Base-by-base conservation (phyloP, 2,113 vertebrate genomes). In the Apteryx owenii region DNA sequence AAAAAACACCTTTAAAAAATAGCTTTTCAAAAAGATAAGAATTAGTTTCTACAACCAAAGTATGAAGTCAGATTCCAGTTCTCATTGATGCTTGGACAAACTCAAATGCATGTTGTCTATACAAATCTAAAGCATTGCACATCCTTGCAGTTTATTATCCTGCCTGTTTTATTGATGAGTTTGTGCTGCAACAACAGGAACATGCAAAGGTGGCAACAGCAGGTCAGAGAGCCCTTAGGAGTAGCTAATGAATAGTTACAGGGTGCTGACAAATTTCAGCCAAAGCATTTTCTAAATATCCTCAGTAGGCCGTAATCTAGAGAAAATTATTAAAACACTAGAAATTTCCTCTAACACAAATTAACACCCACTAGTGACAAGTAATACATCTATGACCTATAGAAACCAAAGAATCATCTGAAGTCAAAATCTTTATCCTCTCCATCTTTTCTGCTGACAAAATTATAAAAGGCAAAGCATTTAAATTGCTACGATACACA, bases 51-150 rank as follows among this genome's bases (percentile, higher is more conserved):
- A 11, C 2, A 36, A 29, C 7, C 7, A 31, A 46, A 22, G 10
- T 40, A 58, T 18, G 7, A 71, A 2, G 51, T 76, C 33, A 12
- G 9, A 3, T 70, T 6, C 17, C 50, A 25, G 15, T 78, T 77
- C 38, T 58, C 61, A 82, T 20, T 19, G 25, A 21, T 15, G 14
- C 8, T 42, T 48, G 16, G 66, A 83, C 29, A 69, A 48, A 50
- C 3, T 25, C 8, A 64, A 65, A 78, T 5, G 5, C 5, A 19
- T 5, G 0, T 7, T 75, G 7, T 7, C 5, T 36, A 7, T 10
- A 65, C 2, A 7, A 25, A 23, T 5, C 36, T 29, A 75, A 85
- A 71, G 46, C 22, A 76, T 0, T 68, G 5, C 10, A 53, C 28
- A 6, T 20, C n/a, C 66, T 50, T 33, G 23, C 17, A 42, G n/a